phyloP scores from a whole-genome alignment of 2,888 invertebrate genomes.

The Adela reaumurella region DNA sequence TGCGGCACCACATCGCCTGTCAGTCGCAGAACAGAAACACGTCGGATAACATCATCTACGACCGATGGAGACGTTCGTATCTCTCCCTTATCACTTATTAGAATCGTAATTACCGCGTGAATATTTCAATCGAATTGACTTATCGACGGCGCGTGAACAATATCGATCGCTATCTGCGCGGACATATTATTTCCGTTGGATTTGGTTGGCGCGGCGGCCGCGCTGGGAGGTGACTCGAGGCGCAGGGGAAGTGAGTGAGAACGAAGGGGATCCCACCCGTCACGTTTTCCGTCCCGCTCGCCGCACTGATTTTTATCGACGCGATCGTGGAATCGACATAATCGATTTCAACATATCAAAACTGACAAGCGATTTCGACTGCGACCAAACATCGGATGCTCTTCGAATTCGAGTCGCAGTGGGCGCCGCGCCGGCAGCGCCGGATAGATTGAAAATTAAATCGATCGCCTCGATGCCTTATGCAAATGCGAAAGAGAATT shows the following conservation, averaged over 20 bases:
- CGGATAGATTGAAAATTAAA: constrained; percentile 49
- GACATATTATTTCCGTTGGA: constrained; percentile 39
- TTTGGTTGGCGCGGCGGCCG: constrained; percentile 25
- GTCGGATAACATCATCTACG: neutral
- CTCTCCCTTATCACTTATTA: constrained; percentile 28
- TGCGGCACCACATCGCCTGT: neutral
- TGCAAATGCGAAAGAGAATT: constrained; percentile 45
- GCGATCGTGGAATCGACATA: constrained; percentile 31
- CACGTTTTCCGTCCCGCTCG: neutral
- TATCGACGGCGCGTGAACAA: constrained; percentile 42
- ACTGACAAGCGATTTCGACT: neutral
- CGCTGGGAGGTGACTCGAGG: no score
- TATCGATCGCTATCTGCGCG: constrained; percentile 32
- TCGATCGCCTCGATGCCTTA: constrained; percentile 22
- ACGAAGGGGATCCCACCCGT: neutral
- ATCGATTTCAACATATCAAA: constrained; percentile 41
- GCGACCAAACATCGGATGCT: neutral
- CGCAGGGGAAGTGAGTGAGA: neutral
- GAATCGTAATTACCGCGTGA: constrained; percentile 48
- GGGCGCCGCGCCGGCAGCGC: no score
- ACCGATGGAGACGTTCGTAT: neutral
- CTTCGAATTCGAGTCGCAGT: constrained; percentile 16
- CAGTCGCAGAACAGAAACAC: neutral
- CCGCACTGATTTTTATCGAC: constrained; percentile 25
- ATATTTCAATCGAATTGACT: constrained; percentile 45